phyloP scores from a whole-genome alignment of 2,888 invertebrate genomes.

The Aporophyla lueneburgensis region DNA sequence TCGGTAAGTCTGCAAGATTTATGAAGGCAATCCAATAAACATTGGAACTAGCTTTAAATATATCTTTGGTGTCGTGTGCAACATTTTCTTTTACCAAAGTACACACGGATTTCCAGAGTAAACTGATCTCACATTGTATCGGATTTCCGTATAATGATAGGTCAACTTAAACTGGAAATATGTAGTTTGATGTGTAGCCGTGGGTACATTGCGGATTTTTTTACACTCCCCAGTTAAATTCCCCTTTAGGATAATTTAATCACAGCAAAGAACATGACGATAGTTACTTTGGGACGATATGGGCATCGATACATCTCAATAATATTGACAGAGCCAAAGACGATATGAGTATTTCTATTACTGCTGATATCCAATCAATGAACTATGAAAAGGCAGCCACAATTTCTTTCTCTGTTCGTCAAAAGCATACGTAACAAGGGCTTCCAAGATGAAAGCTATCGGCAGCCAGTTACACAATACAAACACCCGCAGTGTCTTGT shows the following conservation, averaged over 20 bases:
- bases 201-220: slow-evolving; percentile 11
- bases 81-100: slow-evolving; percentile 11
- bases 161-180: no score
- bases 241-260: slow-evolving; percentile 24
- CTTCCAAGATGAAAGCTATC: slow-evolving; percentile 45
- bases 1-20: slow-evolving; percentile 28
- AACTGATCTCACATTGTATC: no score
- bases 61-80: neutral
- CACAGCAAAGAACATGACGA: slow-evolving; percentile 10
- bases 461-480: slow-evolving; percentile 40
- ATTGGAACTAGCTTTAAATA: slow-evolving; percentile 2
- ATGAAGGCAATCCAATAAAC: slow-evolving; percentile 36
- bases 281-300: neutral
- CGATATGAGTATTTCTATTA: slow-evolving; percentile 20
- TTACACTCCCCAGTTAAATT: slow-evolving; percentile 12
- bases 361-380: slow-evolving; percentile 19
- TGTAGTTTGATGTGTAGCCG: no score
- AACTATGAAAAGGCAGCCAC: slow-evolving; percentile 5
- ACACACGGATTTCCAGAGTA: no score
- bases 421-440: slow-evolving; percentile 29
- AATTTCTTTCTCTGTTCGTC: slow-evolving; percentile 15
- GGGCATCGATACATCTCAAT: slow-evolving; percentile 22
- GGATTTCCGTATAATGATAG: no score
- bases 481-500: slow-evolving; percentile 37
- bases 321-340: slow-evolving; percentile 9